Percentiles rank a stretch among this genome's conserved stretches.
phyloP scores from a whole-genome alignment of 2,797 vertebrate species.

The Danio choprae region DNA sequence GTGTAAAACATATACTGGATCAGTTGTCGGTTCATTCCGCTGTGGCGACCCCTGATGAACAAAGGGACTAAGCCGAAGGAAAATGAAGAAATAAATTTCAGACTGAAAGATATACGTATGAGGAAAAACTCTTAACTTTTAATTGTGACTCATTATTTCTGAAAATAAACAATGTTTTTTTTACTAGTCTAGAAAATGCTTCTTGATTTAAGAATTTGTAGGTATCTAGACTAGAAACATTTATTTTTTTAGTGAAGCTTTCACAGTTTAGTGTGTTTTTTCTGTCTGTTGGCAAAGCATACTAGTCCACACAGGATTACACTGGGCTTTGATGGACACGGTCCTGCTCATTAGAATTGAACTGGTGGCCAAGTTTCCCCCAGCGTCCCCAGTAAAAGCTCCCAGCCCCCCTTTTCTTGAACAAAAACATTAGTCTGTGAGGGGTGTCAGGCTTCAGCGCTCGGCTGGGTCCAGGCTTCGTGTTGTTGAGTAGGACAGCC shows the following conservation, averaged over 20 bases:
- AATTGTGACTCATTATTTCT: too few species aligned
- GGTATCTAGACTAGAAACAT: background rate
- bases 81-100: too few species aligned
- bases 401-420: conserved; percentile 55
- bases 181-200: too few species aligned
- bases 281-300: conserved; percentile 19
- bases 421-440: conserved; percentile 62
- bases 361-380: conserved; percentile 68
- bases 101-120: too few species aligned
- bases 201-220: too few species aligned
- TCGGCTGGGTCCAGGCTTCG: conserved; percentile 67
- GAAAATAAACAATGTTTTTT: too few species aligned
- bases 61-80: too few species aligned
- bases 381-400: conserved; percentile 69
- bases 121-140: too few species aligned
- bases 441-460: conserved; percentile 71
- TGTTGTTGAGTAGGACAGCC: conserved; percentile 68
- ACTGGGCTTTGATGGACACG: conserved; percentile 56
- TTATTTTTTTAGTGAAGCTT: conserved; percentile 6
- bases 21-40: too few species aligned
- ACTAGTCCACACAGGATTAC: conserved; percentile 43
- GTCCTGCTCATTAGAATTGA: conserved; percentile 77
- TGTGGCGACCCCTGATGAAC: too few species aligned
- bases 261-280: background rate
- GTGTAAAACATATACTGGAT: too few species aligned